Percentiles rank a stretch among this genome's conserved stretches.
These are phyloP conservation scores for Arctia plantaginis DNA, from an alignment of 2,888 invertebrate species.

Conservation along the genomic window DNA sequence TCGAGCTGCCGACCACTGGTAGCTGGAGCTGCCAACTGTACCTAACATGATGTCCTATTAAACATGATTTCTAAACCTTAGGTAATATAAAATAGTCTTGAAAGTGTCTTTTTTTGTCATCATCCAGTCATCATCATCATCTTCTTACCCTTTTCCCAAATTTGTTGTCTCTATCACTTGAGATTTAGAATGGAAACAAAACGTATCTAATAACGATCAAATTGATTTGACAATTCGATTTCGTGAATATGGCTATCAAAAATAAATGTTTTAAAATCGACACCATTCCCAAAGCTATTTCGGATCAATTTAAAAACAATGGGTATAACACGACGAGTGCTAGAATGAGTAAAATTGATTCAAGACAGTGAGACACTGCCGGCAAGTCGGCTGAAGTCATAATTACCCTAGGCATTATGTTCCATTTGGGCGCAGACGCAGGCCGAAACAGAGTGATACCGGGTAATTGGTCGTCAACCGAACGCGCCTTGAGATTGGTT, in stretches of 20 bases:
- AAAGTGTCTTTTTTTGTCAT: no score
- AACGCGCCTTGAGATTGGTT: slow-evolving; percentile 77
- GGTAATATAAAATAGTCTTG: no score
- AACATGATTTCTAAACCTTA: no score
- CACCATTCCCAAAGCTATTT: slow-evolving; percentile 63
- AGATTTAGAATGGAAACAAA: background rate
- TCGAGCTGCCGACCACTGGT: no score
- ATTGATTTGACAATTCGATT: slow-evolving; percentile 42
- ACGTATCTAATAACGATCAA: slow-evolving; percentile 37
- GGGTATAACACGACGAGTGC: slow-evolving; percentile 68
- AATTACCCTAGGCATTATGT: slow-evolving; percentile 85
- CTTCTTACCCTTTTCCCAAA: no score
- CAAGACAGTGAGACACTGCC: slow-evolving; percentile 29
- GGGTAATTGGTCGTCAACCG: slow-evolving; percentile 84
- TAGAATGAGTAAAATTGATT: slow-evolving; percentile 53
- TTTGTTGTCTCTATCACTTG: no score
- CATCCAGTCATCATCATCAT: no score
- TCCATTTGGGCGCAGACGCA: slow-evolving; percentile 82
- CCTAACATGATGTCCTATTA: no score
- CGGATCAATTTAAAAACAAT: slow-evolving; percentile 73
- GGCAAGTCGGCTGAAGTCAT: slow-evolving; percentile 73
- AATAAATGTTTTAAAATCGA: slow-evolving; percentile 60
- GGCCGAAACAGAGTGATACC: slow-evolving; percentile 83
- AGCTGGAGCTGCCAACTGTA: no score
- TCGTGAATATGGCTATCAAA: slow-evolving; percentile 46